Conservation (phyloP, 2,797 vertebrate genomes). For the Pygocentrus nattereri region DNA sequence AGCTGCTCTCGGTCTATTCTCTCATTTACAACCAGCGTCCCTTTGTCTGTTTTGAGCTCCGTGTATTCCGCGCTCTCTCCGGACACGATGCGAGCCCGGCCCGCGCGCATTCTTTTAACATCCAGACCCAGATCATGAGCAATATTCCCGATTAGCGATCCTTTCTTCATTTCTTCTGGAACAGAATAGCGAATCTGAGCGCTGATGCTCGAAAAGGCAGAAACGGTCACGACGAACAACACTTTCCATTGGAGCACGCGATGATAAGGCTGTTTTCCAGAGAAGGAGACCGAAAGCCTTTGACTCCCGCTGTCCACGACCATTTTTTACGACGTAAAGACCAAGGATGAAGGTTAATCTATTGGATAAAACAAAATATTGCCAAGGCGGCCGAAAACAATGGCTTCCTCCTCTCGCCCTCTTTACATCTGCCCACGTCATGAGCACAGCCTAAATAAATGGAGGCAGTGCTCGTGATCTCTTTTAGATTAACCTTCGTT, state of each 20-base stretch:
- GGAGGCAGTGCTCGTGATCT: neutral
- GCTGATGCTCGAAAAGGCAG: constrained; percentile 39
- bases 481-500: neutral
- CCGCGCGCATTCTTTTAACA: constrained; percentile 59
- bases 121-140: constrained; percentile 72
- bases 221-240: constrained; percentile 63
- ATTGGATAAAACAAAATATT: too few species aligned
- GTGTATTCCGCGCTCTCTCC: constrained; percentile 71
- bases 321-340: neutral
- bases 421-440: neutral
- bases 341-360: too few species aligned
- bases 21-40: constrained; percentile 65
- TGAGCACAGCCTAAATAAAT: neutral
- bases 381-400: neutral
- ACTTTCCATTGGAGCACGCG: constrained; percentile 75
- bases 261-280: constrained; percentile 46
- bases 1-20: constrained; percentile 74
- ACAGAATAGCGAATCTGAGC: constrained; percentile 66
- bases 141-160: constrained; percentile 72
- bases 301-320: neutral
- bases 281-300: neutral
- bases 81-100: constrained; percentile 68
- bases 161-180: constrained; percentile 65
- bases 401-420: neutral
- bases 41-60: constrained; percentile 64